Base-by-base conservation (phyloP, 2,888 invertebrate species). In the Ceramica pisi region DNA sequence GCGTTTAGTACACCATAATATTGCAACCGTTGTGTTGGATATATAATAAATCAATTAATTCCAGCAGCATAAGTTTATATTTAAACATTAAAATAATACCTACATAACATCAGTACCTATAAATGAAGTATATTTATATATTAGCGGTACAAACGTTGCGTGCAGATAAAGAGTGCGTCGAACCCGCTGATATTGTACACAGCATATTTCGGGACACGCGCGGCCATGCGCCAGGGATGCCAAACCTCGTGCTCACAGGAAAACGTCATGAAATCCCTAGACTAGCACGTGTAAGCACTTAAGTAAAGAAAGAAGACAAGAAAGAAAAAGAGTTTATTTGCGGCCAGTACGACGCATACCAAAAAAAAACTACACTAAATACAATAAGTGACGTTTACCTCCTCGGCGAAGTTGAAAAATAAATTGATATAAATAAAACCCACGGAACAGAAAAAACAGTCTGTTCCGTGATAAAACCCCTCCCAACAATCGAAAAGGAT, bases 151-250 rank as follows among this genome's bases (percentile, higher is more conserved):
- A 46, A 46, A 46, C 59, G 61, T 71, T 7, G 69, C 68, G 64
- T 62, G 71, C 67, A 82, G 87, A 89, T 89, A 89, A 89, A 89
- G 78, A 82, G 90, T 85, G 48, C 82, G 80, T 79, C 56, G 82
- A 89, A 81, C 87, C 23, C 67, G 59, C 78, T 78, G 85, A 86
- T 87, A 84, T 76, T 84, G 78, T 78, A 62, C 66, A 59, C 53
- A 72, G 70, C 75, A 71, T 81, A 83, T 80, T 75, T 84, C 71
- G 67, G 71, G 76, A 75, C 73, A 73, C 71, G 23, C 59, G 55
- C 64, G 50, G 21, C 48, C 55, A 16, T 16, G 14, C 46, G 55
- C 35, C 59, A 84, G 84, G 80, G 82, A 56, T 78, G 84, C 65
- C 84, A 71, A 70, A 56, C 4, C 10, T 44, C 48, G 23, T 60